Evolutionary conservation across 2,888 invertebrate genomes (phyloP), one percentile per base, ranked within the genome.

Genomic region (Drosophila ustulata): DNA sequence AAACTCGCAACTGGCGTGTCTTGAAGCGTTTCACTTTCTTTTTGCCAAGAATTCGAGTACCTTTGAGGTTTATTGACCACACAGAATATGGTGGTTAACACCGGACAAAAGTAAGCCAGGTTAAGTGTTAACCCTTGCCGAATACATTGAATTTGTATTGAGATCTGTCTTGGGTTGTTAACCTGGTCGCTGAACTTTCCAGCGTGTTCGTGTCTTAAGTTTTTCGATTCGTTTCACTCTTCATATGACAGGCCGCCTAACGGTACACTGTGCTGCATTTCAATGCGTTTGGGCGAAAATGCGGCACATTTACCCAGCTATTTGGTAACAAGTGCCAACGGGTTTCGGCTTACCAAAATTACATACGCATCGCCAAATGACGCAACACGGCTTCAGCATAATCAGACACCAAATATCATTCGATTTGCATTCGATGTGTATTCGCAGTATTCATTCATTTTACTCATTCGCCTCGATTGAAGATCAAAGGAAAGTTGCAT

Each of bases 1-100:
- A 89, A 84, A 88, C 84, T 75, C 57, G 30, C 56, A 45, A 55
- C 49, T 68, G 58, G 75, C 69, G 53, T 64, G 57, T 43, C 13
- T 63, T 55, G 57, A 34, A 58, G 67, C 73, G 67, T 88, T 85
- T 85, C 85, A 85, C 85, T 85, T 85, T 85, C 85, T 89, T 87
- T 85, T 84, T 73, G 82, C 68, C 78, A 79, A 85, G 85, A 89
- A 84, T 78, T 72, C 65, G 51, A 72, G 73, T 70, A 72, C 71
- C 66, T 66, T 67, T 69, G 51, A 66, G 73, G 88, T 86, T 83
- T 88, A 72, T 88, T 80, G 83, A 80, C 86, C 80, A 75, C 50
- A 32, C 46, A 25, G 25, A 30, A 25, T 50, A 25, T 41, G 25
- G 13, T 45, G 4, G 45, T 18, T 34, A 11, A 11, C 11, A n/a